Evolutionary conservation across 2,797 vertebrate genomes (phyloP).

Genomic region (Oryzias sinensis): DNA sequence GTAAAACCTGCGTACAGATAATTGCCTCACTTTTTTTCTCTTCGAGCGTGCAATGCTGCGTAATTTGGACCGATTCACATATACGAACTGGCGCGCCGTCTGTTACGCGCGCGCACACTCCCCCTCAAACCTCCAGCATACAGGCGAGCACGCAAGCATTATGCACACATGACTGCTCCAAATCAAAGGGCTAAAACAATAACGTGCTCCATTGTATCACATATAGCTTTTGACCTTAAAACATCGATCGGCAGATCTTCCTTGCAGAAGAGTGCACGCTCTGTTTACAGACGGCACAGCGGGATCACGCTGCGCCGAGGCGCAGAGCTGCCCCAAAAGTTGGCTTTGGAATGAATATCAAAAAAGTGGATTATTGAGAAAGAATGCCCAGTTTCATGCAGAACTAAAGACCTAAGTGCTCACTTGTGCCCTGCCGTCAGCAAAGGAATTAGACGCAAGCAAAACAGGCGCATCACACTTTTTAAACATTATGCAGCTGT

Average conservation of each 20-base stretch:
- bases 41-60: slow-evolving; percentile 43
- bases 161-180: slow-evolving; percentile 69
- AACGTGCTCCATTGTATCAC: slow-evolving; percentile 73
- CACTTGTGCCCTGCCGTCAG: too few relatives aligned
- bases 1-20: slow-evolving; percentile 70
- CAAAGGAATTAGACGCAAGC: slow-evolving; percentile 3
- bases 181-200: slow-evolving; percentile 79
- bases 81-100: slow-evolving; percentile 16
- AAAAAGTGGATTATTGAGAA: slow-evolving; percentile 17
- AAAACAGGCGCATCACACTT: slow-evolving; percentile 8
- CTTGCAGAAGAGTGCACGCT: slow-evolving; percentile 61
- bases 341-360: slow-evolving; percentile 26
- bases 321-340: slow-evolving; percentile 28
- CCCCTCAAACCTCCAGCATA: slow-evolving; percentile 24
- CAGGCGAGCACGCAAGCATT: slow-evolving; percentile 53
- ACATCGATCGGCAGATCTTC: slow-evolving; percentile 65
- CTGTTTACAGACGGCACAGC: slow-evolving; percentile 61
- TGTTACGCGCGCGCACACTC: slow-evolving; percentile 19
- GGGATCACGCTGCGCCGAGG: slow-evolving; percentile 42
- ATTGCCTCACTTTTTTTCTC: slow-evolving; percentile 55
- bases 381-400: slow-evolving; percentile 2
- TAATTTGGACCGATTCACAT: slow-evolving; percentile 44
- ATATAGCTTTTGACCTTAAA: slow-evolving; percentile 74
- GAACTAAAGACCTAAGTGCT: background rate
- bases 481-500: slow-evolving; percentile 27